Percentiles rank a stretch among this genome's conserved stretches.
Evolutionary conservation across 2,888 invertebrate species (phyloP).

Genomic region (Drosophila lutescens): DNA sequence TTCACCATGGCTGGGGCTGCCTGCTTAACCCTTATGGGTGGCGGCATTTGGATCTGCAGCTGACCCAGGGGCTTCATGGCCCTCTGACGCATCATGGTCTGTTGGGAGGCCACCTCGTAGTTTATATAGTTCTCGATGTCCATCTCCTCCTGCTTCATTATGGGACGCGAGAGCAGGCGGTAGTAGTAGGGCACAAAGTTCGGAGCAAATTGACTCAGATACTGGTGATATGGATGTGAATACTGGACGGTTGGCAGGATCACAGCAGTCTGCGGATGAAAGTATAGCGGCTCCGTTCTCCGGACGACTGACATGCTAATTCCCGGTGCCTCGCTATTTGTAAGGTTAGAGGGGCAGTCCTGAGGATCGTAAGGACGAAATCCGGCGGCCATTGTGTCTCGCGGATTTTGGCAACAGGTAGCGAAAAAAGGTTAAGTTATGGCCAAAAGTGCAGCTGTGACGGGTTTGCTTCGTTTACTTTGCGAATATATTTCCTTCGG

Average conservation of each 20-base stretch:
- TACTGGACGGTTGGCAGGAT: constrained; percentile 6
- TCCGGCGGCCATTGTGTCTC: constrained; percentile 30
- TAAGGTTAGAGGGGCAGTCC: constrained; percentile 17
- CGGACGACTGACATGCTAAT: constrained; percentile 31
- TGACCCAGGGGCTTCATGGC: constrained; percentile 23
- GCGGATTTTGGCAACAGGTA: constrained; percentile 33
- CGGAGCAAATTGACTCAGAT: constrained; percentile 36
- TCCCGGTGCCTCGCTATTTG: constrained; percentile 36
- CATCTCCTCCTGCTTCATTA: constrained; percentile 40
- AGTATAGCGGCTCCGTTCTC: constrained; percentile 12
- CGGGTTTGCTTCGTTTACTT: constrained; percentile 4
- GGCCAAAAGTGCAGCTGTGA: constrained; percentile 30
- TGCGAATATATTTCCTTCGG: constrained; percentile 23
- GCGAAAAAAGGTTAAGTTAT: constrained; percentile 15
- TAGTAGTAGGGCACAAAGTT: constrained; percentile 45
- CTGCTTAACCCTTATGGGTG: not conserved
- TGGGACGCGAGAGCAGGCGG: constrained; percentile 35
- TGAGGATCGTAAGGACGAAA: constrained; percentile 3
- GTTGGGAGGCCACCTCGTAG: constrained; percentile 48
- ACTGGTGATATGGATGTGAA: constrained; percentile 39
- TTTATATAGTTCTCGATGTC: constrained; percentile 61
- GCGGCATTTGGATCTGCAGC: constrained; percentile 25
- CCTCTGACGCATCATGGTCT: constrained; percentile 23
- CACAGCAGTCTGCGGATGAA: constrained; percentile 23
- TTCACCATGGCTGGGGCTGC: not conserved